Conservation (phyloP, 2,888 invertebrate genomes). For the Cataglyphis cursor region DNA sequence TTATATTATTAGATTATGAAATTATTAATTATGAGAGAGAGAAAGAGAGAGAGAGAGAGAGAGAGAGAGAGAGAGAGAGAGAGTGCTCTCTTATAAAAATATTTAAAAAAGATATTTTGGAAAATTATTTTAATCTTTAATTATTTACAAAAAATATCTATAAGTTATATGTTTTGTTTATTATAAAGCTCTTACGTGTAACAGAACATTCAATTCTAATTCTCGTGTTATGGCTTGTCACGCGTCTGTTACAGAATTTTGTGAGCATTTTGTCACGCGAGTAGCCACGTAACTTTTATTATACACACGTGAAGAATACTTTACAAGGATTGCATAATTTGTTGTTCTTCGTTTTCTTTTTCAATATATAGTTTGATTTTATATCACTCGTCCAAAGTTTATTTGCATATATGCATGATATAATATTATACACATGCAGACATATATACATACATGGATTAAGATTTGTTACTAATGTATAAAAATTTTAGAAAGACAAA, state of each 20-base stretch:
- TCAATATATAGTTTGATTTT: constrained; percentile 18
- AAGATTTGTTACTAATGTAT: not conserved
- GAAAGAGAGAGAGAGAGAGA: too few species aligned
- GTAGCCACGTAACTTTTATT: constrained; percentile 37
- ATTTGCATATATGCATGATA: not conserved
- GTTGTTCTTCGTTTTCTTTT: constrained; percentile 5
- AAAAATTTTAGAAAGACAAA: not conserved
- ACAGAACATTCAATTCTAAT: not conserved
- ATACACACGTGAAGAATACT: constrained; percentile 6
- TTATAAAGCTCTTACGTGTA: not conserved
- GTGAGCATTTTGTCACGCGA: constrained; percentile 45
- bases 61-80: not conserved
- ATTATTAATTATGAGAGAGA: not conserved
- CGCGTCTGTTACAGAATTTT: constrained; percentile 36
- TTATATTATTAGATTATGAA: not conserved
- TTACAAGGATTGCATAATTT: constrained; percentile 31
- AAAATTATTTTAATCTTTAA: not conserved
- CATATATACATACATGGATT: not conserved
- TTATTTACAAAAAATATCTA: not conserved
- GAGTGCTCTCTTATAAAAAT: not conserved
- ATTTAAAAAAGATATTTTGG: not conserved
- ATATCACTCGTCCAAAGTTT: not conserved
- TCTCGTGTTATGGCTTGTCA: constrained; percentile 13
- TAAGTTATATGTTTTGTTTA: not conserved
- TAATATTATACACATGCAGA: not conserved